A percentile compares a stretch with the other conserved stretches of the same genome.
These are phyloP conservation scores for Eristalis tenax DNA, from an alignment of 2,888 invertebrate species.

Conservation along the genomic window DNA sequence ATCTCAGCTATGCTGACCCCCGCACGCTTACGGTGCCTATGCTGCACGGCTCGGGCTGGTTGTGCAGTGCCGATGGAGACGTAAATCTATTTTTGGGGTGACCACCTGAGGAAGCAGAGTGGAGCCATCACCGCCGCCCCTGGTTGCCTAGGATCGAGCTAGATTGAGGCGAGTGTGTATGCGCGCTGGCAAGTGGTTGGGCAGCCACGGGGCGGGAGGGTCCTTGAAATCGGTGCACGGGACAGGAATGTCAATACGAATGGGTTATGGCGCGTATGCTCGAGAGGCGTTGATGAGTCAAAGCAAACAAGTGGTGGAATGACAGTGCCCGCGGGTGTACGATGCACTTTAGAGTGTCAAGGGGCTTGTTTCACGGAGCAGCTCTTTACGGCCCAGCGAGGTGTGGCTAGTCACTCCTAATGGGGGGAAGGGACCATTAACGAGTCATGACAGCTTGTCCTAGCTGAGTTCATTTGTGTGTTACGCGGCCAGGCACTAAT, in stretches of 20 bases:
- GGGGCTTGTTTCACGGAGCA: background rate
- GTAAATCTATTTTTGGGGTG: background rate
- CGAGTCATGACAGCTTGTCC: background rate
- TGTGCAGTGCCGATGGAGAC: background rate
- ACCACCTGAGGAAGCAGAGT: background rate
- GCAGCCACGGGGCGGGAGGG: background rate
- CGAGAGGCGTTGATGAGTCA: background rate
- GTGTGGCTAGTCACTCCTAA: background rate
- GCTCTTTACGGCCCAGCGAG: background rate
- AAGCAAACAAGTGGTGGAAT: background rate
- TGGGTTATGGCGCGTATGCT: background rate
- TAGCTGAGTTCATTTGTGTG: background rate
- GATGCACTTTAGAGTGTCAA: background rate
- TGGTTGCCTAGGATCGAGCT: background rate
- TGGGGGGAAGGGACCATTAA: background rate
- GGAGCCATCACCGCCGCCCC: background rate
- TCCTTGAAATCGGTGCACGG: background rate
- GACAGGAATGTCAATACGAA: background rate
- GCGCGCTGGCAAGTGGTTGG: background rate
- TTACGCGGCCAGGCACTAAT: too few relatives aligned
- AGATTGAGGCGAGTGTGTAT: background rate
- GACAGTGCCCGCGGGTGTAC: background rate
- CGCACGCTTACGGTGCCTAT: slow-evolving; percentile 10
- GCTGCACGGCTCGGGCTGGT: background rate
- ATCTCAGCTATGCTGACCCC: slow-evolving; percentile 33